Base-by-base conservation (phyloP, 2,113 vertebrate genomes). In the Phrynocephalus versicolor region DNA sequence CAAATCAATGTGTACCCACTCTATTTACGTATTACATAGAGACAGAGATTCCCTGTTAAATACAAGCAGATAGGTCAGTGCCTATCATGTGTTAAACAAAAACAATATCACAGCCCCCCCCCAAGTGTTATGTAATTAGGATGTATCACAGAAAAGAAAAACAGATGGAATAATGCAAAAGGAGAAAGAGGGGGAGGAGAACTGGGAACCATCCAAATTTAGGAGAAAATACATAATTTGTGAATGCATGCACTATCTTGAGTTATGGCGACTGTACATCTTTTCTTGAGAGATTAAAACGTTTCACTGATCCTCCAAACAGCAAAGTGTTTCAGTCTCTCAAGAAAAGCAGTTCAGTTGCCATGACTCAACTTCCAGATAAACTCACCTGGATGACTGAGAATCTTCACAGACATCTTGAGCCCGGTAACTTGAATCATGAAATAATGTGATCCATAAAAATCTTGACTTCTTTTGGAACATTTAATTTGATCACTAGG, bases 61-160 rank as follows among this genome's bases (percentile, higher is more conserved):
- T 89, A 83, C 82, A 58, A 45, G 64, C 73, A 93, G 51, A 85
- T 82, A 91, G 70, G 75, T 77, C 75, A 85, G 12, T 75, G 21
- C 41, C 82, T 16, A 88, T 14, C 83, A 18, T 84, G 89, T 89
- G 37, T 83, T 82, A 81, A 90, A 74, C 30, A 71, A 41, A 88
- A 86, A 76, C 81, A 81, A 1, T n/a, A 27, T 88, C 71, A 77
- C 76, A 81, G 0, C 51, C 9, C 3, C 6, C 67, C 7, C n/a
- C n/a, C n/a, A n/a, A 79, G 1, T 21, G 12, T 25, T 88, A 75
- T 74, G 27, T 67, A 55, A 35, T 81, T 81, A 19, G 30, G 79
- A 81, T 51, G 25, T 70, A 74, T 41, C 55, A 83, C 35, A 21
- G 25, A 83, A 10, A 10, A 39, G 70, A 74, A 74, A 74, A 62